These are phyloP conservation scores for Umimayanthus kanabou DNA, from an alignment of 92 coral and sea anemone species.

Conservation along the genomic window DNA sequence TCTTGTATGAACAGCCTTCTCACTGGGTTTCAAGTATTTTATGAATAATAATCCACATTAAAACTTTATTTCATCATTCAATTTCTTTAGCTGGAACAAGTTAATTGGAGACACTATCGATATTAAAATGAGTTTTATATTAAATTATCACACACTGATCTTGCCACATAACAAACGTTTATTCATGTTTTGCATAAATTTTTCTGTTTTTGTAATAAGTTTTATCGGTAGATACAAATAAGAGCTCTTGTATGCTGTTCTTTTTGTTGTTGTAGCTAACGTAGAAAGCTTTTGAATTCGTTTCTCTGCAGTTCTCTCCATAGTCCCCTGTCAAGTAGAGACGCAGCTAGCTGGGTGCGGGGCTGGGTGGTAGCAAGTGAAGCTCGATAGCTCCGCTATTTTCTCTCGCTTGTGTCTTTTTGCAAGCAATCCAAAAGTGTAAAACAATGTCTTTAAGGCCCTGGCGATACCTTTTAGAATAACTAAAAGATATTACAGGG, in stretches of 20 bases:
- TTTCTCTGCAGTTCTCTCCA: neutral
- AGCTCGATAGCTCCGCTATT: neutral
- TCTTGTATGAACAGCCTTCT: neutral
- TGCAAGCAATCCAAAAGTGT: neutral
- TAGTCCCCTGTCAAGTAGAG: too few relatives aligned
- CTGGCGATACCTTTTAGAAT: neutral
- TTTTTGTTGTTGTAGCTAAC: neutral
- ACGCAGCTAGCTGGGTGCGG: too few relatives aligned
- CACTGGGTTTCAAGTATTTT: neutral
- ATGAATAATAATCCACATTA: too few relatives aligned
- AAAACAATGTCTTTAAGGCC: neutral
- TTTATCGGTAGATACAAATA: too few relatives aligned
- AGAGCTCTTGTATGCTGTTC: neutral
- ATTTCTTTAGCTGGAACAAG: neutral
- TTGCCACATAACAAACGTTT: neutral
- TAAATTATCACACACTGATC: neutral
- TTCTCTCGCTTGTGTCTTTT: neutral
- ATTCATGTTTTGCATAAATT: neutral
- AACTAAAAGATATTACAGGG: constrained; percentile 2
- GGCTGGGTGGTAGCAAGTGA: neutral
- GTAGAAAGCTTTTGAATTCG: neutral
- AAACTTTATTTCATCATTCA: neutral
- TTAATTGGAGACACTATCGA: neutral
- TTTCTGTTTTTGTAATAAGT: neutral
- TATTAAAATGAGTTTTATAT: too few relatives aligned